Percentiles rank a stretch among this genome's conserved stretches.
These are phyloP conservation scores for Hermaeophaga mercurialis DNA, from an alignment of 2,888 invertebrate genomes.

Conservation along the genomic window DNA sequence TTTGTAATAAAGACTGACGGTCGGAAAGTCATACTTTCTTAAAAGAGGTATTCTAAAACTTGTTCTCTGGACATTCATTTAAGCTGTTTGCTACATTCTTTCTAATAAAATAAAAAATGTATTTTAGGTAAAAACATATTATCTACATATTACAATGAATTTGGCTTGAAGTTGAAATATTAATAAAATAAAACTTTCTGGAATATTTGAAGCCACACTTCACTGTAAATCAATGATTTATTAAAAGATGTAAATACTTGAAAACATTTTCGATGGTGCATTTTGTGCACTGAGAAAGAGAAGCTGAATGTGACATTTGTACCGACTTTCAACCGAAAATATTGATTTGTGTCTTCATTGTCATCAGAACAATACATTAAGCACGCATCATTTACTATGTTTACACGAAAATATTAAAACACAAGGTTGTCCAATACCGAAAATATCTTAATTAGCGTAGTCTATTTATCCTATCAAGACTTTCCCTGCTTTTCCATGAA, in stretches of 20 bases:
- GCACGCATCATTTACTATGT: background rate
- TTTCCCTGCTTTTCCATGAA: no score
- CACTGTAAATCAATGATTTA: background rate
- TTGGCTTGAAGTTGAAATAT: background rate
- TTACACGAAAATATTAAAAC: background rate
- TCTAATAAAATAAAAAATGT: no score
- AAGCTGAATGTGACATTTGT: background rate
- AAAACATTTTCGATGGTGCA: background rate
- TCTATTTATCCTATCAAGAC: no score
- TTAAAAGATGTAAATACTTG: background rate
- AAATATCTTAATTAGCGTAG: no score
- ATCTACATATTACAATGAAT: no score
- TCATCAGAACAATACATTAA: constrained; percentile 6
- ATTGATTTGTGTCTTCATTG: constrained; percentile 14
- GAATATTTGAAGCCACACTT: background rate
- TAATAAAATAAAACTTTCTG: background rate
- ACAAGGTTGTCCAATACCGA: no score
- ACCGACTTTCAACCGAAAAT: background rate
- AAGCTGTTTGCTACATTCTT: no score
- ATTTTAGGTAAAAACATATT: no score
- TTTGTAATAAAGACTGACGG: constrained; percentile 4
- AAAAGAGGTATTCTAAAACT: background rate
- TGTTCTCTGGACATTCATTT: no score
- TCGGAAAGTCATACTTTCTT: background rate
- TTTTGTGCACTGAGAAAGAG: background rate